Base-by-base conservation (phyloP, 2,888 invertebrate species). In the Trichopoda pennipes region DNA sequence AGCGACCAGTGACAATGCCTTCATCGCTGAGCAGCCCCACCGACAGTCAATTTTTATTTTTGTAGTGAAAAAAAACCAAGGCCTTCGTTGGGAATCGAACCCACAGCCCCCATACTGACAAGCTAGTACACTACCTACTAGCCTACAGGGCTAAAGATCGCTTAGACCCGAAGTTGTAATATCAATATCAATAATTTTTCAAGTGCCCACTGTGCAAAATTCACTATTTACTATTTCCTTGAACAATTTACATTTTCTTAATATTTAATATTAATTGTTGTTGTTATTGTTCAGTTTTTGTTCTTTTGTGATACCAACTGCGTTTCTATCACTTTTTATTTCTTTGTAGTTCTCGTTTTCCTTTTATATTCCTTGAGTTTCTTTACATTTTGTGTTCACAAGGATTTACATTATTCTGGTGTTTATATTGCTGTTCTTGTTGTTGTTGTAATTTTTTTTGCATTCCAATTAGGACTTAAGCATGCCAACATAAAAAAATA, bases 381-480 rank as follows among this genome's bases (percentile, higher is more conserved):
- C 38, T 63, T 32, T 55, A 16, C 42, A 28, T 51, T 78, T 56
- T 17, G 21, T 35, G 53, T 56, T 72, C 51, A n/a, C 58, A 64
- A 78, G 78, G 66, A 79, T 79, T 73, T 73, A 60, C 49, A 51
- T 44, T 17, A 61, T 42, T 21, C 12, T 38, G 44, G 12, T 17
- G 2, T 0, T 44, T 38, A 38, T 38, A 12, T 28, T 28, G 28
- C 6, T 28, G 28, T 28, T 28, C 6, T 10, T 35, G 35, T 35
- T 35, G 35, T 35, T 35, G 44, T 70, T 42, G 35, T 28, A 32
- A 32, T 32, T 35, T 47, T 17, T 73, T 28, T 23, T 80, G 47
- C 38, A 23, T 73, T 77, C 32, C 49, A 77, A 68, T 77, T 81
- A 73, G 68, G 68, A 79, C 73, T 73, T 73, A 61, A 70, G 69